Evolutionary conservation across 1,140 invertebrate genomes (phyloP).

Genomic region (Drosophila neocordata): DNA sequence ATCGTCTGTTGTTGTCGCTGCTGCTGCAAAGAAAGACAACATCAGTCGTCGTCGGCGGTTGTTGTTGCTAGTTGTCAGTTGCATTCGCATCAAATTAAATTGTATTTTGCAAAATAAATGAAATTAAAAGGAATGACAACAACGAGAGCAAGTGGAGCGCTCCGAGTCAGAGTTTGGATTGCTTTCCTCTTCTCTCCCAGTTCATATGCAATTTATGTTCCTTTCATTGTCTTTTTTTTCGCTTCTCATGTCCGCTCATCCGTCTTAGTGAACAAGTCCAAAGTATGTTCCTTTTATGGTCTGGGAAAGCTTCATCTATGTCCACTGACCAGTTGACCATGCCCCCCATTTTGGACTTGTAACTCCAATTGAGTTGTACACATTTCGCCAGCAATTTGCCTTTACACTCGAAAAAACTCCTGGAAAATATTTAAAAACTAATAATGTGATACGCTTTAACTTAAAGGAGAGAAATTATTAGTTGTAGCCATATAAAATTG

Average conservation of each 20-base stretch:
- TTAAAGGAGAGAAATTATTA: background rate
- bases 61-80: slow-evolving; percentile 71
- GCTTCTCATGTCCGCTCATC: slow-evolving; percentile 26
- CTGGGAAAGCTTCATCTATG: slow-evolving; percentile 3
- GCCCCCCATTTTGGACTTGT: background rate
- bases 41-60: slow-evolving; percentile 19
- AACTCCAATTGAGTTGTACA: slow-evolving; percentile 7
- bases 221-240: slow-evolving; percentile 41
- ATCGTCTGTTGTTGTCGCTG: slow-evolving; percentile 8
- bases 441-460: too few species aligned
- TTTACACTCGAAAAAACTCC: background rate
- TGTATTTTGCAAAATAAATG: slow-evolving; percentile 80
- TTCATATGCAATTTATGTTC: slow-evolving; percentile 59
- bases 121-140: slow-evolving; percentile 79
- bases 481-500: slow-evolving; percentile 63
- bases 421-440: background rate
- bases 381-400: background rate
- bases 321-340: slow-evolving; percentile 11
- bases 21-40: slow-evolving; percentile 1
- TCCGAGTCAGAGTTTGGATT: slow-evolving; percentile 25
- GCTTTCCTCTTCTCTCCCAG: slow-evolving; percentile 8
- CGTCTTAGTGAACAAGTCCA: slow-evolving; percentile 23
- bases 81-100: slow-evolving; percentile 79
- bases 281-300: slow-evolving; percentile 18
- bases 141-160: slow-evolving; percentile 61